These are phyloP conservation scores for Ectobius pallidus DNA, from an alignment of 2,888 invertebrate species.

Conservation along the genomic window DNA sequence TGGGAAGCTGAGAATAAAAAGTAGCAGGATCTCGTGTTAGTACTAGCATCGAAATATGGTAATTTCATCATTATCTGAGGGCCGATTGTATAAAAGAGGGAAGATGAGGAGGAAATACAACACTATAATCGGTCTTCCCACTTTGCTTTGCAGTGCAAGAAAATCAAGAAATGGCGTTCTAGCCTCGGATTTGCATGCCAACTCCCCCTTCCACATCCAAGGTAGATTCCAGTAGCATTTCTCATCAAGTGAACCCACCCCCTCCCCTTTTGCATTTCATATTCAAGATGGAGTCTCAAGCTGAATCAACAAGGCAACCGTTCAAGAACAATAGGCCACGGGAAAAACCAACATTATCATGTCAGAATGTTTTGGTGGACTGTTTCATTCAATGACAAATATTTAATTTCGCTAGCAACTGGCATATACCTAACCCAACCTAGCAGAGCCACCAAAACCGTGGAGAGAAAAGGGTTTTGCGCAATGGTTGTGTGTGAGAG, in stretches of 20 bases:
- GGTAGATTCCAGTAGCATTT: slow-evolving; percentile 20
- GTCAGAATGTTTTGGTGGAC: slow-evolving; percentile 40
- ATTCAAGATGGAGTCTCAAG: slow-evolving; percentile 45
- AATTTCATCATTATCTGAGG: too few relatives aligned
- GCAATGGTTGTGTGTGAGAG: slow-evolving; percentile 9
- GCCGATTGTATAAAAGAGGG: too few relatives aligned
- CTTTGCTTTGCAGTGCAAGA: slow-evolving; percentile 6
- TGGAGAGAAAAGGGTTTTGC: slow-evolving; percentile 30
- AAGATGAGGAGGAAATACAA: too few relatives aligned
- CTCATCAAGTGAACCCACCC: slow-evolving; percentile 26
- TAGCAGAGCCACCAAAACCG: slow-evolving; percentile 3
- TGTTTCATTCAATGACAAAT: slow-evolving; percentile 42
- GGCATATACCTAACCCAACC: slow-evolving; percentile 27
- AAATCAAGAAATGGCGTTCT: slow-evolving; percentile 30
- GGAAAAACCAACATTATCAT: slow-evolving; percentile 45
- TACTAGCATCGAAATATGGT: too few relatives aligned
- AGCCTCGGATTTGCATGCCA: slow-evolving; percentile 25
- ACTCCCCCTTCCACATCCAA: slow-evolving; percentile 15
- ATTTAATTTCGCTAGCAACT: slow-evolving; percentile 42
- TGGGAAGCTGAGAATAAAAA: too few relatives aligned
- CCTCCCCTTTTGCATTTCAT: slow-evolving; percentile 39
- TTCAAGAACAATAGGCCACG: slow-evolving; percentile 43
- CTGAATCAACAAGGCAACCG: slow-evolving; percentile 44
- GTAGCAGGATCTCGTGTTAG: too few relatives aligned
- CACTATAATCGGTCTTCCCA: slow-evolving; percentile 21